Evolutionary conservation across 1,140 invertebrate genomes (phyloP).

Genomic region (Schmidtea mediterranea): DNA sequence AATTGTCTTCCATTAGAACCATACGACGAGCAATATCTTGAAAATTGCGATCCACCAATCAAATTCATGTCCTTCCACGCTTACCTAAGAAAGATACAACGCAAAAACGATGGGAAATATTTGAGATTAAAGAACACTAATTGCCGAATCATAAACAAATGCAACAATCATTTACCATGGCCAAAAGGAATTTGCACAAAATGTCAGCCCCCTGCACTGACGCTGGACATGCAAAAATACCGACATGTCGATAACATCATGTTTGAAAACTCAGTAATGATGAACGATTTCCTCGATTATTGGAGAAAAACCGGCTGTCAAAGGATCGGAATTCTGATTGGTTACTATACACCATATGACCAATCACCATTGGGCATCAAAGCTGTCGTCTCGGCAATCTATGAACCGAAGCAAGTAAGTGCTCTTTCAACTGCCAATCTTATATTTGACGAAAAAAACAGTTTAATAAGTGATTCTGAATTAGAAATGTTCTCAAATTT

Average conservation of each 20-base stretch:
- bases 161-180: slow-evolving; percentile 79
- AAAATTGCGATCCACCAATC: no score
- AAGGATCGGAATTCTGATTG: slow-evolving; percentile 68
- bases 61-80: slow-evolving; percentile 93
- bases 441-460: no score
- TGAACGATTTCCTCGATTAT: slow-evolving; percentile 80
- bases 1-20: no score
- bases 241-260: no score
- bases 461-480: no score
- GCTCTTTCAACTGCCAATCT: no score
- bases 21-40: no score
- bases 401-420: slow-evolving; percentile 68
- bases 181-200: slow-evolving; percentile 91
- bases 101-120: slow-evolving; percentile 64
- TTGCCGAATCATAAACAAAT: slow-evolving; percentile 65
- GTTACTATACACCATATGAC: slow-evolving; percentile 56
- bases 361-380: slow-evolving; percentile 90
- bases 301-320: slow-evolving; percentile 80
- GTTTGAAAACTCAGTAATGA: no score
- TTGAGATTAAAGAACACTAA: slow-evolving; percentile 74
- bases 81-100: slow-evolving; percentile 70
- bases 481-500: no score
- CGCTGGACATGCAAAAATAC: slow-evolving; percentile 66
- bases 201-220: slow-evolving; percentile 86
- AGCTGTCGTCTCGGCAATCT: no score